Percentiles rank a stretch among this genome's conserved stretches.
These are phyloP conservation scores for Labeo catla DNA, from an alignment of 2,113 vertebrate species.

Conservation along the genomic window DNA sequence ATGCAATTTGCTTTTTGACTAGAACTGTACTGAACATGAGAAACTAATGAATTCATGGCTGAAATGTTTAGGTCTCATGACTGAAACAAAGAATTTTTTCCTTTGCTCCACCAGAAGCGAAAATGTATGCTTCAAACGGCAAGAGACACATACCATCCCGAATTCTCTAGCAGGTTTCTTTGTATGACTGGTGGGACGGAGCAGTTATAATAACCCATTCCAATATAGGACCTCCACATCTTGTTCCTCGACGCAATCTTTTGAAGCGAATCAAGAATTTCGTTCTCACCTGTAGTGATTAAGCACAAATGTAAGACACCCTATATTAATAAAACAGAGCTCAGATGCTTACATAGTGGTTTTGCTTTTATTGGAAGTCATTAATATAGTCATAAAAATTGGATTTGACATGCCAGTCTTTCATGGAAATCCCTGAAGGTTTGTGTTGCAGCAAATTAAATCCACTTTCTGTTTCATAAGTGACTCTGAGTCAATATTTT, in stretches of 20 bases:
- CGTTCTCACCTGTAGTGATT: slow-evolving; percentile 88
- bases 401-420: not conserved
- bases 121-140: not conserved
- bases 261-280: slow-evolving; percentile 86
- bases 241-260: slow-evolving; percentile 92
- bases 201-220: slow-evolving; percentile 98
- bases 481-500: slow-evolving; percentile 9
- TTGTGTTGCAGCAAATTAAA: slow-evolving; percentile 13
- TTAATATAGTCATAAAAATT: not conserved
- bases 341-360: not conserved
- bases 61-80: not conserved
- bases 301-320: not conserved
- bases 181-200: slow-evolving; percentile 88
- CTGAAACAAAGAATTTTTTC: not conserved
- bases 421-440: not conserved
- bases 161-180: slow-evolving; percentile 93
- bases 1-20: not conserved
- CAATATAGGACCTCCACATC: slow-evolving; percentile 95
- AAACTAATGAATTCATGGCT: not conserved
- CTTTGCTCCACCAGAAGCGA: not conserved
- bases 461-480: slow-evolving; percentile 7
- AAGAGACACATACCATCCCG: slow-evolving; percentile 88
- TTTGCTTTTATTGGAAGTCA: not conserved
- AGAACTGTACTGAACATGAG: not conserved
- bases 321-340: not conserved